Percentiles rank a stretch among this genome's conserved stretches.
Evolutionary conservation across 1,140 invertebrate genomes (phyloP).

Genomic region (Melipona quadrifasciata): DNA sequence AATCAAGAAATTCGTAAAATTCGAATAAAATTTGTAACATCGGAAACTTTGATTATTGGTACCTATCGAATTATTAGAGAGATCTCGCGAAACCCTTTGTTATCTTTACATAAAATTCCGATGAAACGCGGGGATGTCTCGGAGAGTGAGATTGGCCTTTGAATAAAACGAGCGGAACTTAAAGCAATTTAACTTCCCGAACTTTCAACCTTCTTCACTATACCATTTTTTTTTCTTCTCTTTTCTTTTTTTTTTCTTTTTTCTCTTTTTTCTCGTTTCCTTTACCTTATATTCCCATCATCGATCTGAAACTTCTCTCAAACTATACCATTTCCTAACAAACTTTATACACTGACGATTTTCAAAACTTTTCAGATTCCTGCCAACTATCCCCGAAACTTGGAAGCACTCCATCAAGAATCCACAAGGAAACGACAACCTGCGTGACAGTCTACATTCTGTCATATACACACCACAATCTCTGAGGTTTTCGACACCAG

Average conservation of each 20-base stretch:
- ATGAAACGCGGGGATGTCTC: not conserved
- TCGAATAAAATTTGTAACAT: not conserved
- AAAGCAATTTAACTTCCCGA: not conserved
- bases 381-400: not conserved
- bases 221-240: not conserved
- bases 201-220: not conserved
- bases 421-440: not conserved
- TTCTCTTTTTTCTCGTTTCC: too few relatives aligned
- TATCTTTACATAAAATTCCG: not conserved
- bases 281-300: not conserved
- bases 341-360: not conserved
- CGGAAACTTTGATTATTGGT: not conserved
- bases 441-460: too few relatives aligned
- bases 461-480: too few relatives aligned
- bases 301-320: not conserved
- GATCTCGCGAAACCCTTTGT: not conserved
- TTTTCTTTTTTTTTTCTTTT: not conserved
- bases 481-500: not conserved
- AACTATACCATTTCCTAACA: not conserved
- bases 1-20: not conserved
- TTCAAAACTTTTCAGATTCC: not conserved
- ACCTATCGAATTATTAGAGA: not conserved
- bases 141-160: not conserved
- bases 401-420: too few relatives aligned
- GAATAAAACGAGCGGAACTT: not conserved